Conservation (phyloP, 2,113 vertebrate genomes). For the Copsychus sechellarum region DNA sequence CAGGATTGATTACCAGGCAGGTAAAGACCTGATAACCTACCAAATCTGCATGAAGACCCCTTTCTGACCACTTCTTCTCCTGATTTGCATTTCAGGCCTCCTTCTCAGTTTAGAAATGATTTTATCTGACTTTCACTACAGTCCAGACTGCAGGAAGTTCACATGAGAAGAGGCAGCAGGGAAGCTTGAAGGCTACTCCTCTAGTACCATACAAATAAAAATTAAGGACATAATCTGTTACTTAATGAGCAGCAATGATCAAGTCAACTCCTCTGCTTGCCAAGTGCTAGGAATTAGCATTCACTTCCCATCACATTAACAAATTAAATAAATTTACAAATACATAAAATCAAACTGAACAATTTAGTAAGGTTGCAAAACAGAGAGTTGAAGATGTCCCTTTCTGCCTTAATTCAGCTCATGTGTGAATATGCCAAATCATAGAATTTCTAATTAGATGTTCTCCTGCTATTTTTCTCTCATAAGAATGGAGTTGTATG, state of each 20-base stretch:
- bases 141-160: constrained; percentile 6
- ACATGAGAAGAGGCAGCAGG: background rate
- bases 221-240: background rate
- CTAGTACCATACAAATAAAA: background rate
- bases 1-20: constrained; percentile 59
- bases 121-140: constrained; percentile 34
- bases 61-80: background rate
- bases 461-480: background rate
- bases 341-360: background rate
- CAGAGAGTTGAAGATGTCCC: background rate
- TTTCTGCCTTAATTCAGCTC: background rate
- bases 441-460: background rate
- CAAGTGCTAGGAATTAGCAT: background rate
- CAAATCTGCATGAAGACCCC: background rate
- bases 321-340: background rate
- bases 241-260: background rate
- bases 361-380: background rate
- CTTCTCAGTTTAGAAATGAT: background rate
- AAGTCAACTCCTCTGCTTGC: background rate
- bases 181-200: background rate
- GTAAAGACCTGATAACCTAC: constrained; percentile 60
- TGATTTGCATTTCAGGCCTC: constrained; percentile 41
- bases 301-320: background rate
- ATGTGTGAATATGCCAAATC: background rate
- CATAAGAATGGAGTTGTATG: background rate